Base-by-base conservation (phyloP, 2,797 vertebrate species). In the Nannoperca australis region DNA sequence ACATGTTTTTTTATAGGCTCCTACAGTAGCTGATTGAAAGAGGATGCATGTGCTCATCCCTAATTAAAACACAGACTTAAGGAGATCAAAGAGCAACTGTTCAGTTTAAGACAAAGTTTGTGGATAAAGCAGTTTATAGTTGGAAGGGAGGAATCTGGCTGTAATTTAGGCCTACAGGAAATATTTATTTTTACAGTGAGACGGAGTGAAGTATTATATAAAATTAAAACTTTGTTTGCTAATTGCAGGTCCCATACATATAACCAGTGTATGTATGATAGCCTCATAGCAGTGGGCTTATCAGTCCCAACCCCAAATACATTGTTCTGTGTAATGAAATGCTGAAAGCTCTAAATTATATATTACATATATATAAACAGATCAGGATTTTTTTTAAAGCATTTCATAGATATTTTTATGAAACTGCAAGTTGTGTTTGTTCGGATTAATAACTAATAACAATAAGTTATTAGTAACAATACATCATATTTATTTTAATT, bases 71-170 rank as follows among this genome's bases (percentile, higher is more conserved):
- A 24, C 42, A 67, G 10, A 15, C 3, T 24, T 40, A n/a, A 22
- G 10, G 30, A 61, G 72, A 82, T 76, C 44, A 70, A 75, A 64
- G 30, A 60, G 11, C 0, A 8, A 18, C 22, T 70, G 11, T 44
- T 44, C 0, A 30, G 2, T 62, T 73, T n/a, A 61, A 50, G 30
- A 11, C 17, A 73, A 24, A 42, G 7, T 55, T 12, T 36, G 20
- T 58, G 7, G 11, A 55, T 77, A 56, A 62, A 54, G 10, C 5
- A 64, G 51, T 69, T 74, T 60, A 74, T 32, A 17, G 58, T n/a
- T 24, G 20, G 6, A n/a, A 40, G 0, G 0, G 61, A 36, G 10
- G 2, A 3, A 54, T 51, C 27, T 36, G n/a, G 2, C 7, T 60
- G 5, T 63, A 2, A 10, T 53, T 27, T 5, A 22, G 10, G 2